Evolutionary conservation across 23 tunicate species (phyloP).

Genomic region (Trididemnum nubilum): DNA sequence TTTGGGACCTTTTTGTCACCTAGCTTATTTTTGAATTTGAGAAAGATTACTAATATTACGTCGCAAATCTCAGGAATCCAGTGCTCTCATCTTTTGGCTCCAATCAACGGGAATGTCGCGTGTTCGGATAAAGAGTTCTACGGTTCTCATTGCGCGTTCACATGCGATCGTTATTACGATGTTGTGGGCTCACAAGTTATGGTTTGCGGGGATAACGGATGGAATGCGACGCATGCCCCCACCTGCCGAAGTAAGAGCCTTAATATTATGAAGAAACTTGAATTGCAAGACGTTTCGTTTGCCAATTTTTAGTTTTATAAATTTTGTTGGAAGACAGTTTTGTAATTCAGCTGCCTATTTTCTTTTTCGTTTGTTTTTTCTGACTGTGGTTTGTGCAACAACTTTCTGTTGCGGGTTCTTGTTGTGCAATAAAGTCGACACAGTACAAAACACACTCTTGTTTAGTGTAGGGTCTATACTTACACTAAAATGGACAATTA

Average conservation of each 20-base stretch:
- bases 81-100: constrained; percentile 39
- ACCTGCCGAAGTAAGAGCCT: constrained; percentile 33
- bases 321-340: too few species aligned
- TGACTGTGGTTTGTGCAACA: background rate
- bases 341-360: too few species aligned
- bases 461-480: too few species aligned
- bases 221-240: constrained; percentile 49
- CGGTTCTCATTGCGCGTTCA: constrained; percentile 62
- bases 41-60: too few species aligned
- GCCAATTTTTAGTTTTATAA: background rate
- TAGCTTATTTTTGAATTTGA: too few species aligned
- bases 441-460: too few species aligned
- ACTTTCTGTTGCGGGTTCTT: too few species aligned
- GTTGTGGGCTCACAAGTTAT: constrained; percentile 53
- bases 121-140: constrained; percentile 58
- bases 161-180: constrained; percentile 52
- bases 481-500: too few species aligned
- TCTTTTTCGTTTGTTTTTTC: background rate
- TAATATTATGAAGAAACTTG: too few species aligned
- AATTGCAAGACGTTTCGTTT: too few species aligned
- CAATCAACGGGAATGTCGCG: constrained; percentile 47
- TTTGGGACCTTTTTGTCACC: too few species aligned
- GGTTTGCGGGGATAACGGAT: constrained; percentile 46
- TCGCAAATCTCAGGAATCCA: constrained; percentile 60
- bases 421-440: too few species aligned